Base-by-base conservation (phyloP, 2,797 vertebrate species). In the Oryzias dopingdopingensis region DNA sequence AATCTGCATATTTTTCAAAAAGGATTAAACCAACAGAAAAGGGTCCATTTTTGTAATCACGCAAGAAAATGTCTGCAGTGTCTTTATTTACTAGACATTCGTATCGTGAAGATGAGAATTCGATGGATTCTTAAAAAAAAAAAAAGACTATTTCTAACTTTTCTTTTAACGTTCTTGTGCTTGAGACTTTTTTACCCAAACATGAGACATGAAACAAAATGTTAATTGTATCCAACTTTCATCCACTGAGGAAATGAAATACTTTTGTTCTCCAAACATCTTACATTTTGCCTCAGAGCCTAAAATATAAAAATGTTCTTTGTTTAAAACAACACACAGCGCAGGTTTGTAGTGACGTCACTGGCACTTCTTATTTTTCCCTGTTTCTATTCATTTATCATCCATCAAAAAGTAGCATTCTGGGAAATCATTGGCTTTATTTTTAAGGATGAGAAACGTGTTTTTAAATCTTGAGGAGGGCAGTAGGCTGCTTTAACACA, bases 1-100 rank as follows among this genome's bases (percentile, higher is more conserved):
- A 12, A 51, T 57, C 14, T n/a, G 29, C 43, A 47, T 41, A 52
- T 59, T 62, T 68, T 83, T 75, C 69, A 70, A 81, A 77, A 37
- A 80, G 56, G 64, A 15, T 52, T 37, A 18, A 22, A 14, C 17
- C 22, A 23, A 22, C 56, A 74, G 70, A 37, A 67, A 65, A 29
- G 24, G 37, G 58, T 51, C 61, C 70, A 62, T 15, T 22, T 13
- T 26, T 45, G 56, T 13, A 1, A 51, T 52, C 32, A 52, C 57
- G 53, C 37, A 6, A 17, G 17, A 42, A 63, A 42, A 52, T 6
- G n/a, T 70, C 43, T 37, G 24, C 20, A 42, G 24, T 54, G 23
- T 68, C 51, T 56, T 8, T 0, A 50, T 53, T 15, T n/a, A 56
- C 2, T 17, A 51, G 59, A 75, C 52, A 42, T 67, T 58, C 24